Base-by-base conservation (phyloP, 1,140 invertebrate genomes). In the Caenorhabditis tropicalis region DNA sequence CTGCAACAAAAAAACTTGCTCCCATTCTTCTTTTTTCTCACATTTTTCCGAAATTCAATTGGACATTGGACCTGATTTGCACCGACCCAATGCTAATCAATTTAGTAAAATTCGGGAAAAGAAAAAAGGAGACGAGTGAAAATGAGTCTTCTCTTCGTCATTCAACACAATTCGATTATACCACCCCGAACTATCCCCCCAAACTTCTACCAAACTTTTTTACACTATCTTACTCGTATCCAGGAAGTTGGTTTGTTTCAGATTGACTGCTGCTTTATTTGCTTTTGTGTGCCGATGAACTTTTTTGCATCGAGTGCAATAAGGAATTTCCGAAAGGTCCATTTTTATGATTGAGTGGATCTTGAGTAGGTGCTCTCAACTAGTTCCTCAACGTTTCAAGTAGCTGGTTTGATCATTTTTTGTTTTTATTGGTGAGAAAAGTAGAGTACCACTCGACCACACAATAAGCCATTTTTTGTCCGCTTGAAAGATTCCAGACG, bases 341-440 rank as follows among this genome's bases (percentile, higher is more conserved):
- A 65, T 56, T 65, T 74, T 27, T 74, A 15, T 74, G 65, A 74
- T 74, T 74, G 65, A 74, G 65, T 74, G 65, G 65, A 74, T 74
- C 33, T 74, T 43, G 19, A 39, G 65, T 74, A 74, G 36, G 36
- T 74, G 65, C 65, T 74, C 65, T 74, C 36, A 43, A 24, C 65
- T 39, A 43, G 65, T 74, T 74, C 65, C 36, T 74, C 65, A 43
- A 74, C 65, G 33, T 74, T 74, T 74, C 65, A 74, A 74, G 65
- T 74, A 74, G 65, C 65, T 19, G 58, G 65, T 74, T 74, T 74
- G 65, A 74, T 74, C 65, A 74, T 7, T 65, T 65, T 74, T 74
- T n/a, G 36, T 39, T 74, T 74, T 74, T 43, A 43, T 43, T 74
- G n/a, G 36, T 43, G n/a, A 74, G 65, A 74, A 31, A 74, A 74